Evolutionary conservation across 2,797 vertebrate genomes (phyloP).

Genomic region (Falco berigora): DNA sequence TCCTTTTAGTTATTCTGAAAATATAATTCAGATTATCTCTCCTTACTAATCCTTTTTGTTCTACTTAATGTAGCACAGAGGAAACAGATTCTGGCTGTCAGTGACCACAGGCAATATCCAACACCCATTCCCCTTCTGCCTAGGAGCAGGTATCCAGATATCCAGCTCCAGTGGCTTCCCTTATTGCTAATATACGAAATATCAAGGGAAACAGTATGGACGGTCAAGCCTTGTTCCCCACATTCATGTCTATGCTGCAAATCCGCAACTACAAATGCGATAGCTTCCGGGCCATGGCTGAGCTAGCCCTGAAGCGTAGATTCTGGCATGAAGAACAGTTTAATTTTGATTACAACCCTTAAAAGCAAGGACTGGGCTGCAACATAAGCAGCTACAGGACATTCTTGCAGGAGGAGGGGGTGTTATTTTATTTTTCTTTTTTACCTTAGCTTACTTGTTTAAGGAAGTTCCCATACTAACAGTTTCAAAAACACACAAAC

Average conservation of each 20-base stretch:
- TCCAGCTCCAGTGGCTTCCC: neutral
- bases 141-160: neutral
- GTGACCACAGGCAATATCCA: neutral
- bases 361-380: neutral
- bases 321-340: neutral
- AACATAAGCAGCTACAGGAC: neutral
- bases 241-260: neutral
- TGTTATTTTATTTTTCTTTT: neutral
- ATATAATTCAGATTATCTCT: neutral
- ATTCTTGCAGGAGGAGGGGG: rapidly evolving
- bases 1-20: neutral
- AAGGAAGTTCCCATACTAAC: neutral
- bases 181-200: neutral
- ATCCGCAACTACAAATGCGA: neutral
- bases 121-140: neutral
- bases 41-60: neutral
- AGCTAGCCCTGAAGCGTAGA: neutral
- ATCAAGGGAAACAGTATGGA: neutral
- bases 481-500: neutral
- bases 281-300: neutral
- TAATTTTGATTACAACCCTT: neutral
- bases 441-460: neutral
- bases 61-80: neutral
- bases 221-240: neutral
- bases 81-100: neutral